phyloP scores from a whole-genome alignment of 2,113 vertebrate species.

The Bos taurus region DNA sequence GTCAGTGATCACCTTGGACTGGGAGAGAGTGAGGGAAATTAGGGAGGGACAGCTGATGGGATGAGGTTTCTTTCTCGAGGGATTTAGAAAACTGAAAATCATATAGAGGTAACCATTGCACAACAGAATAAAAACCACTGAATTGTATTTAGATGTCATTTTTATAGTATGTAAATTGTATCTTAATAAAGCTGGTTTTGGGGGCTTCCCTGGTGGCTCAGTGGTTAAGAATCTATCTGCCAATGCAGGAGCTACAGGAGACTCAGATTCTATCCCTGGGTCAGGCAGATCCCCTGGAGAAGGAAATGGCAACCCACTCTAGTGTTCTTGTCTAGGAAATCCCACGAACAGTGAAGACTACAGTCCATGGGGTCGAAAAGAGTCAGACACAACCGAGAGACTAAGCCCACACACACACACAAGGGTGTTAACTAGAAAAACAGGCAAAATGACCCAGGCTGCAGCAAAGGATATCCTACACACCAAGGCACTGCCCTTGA shows the following conservation, averaged over 20 bases:
- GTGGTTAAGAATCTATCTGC: not conserved
- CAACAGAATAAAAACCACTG: not conserved
- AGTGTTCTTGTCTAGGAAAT: not conserved
- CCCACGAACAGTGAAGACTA: fast-evolving
- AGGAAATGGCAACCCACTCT: not conserved
- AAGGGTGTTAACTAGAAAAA: not conserved
- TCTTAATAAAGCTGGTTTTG: not conserved
- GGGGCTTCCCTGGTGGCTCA: not conserved
- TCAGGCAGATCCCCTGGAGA: not conserved
- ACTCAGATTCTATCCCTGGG: not conserved
- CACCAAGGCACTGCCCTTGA: not conserved
- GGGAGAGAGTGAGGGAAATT: not conserved
- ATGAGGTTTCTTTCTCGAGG: not conserved
- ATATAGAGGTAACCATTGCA: not conserved
- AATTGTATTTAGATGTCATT: not conserved
- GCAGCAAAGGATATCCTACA: not conserved
- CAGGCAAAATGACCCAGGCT: not conserved
- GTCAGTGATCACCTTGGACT: not conserved
- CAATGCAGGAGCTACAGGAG: not conserved
- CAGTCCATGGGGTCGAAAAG: fast-evolving
- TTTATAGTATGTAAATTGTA: not conserved
- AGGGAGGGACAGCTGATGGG: no score
- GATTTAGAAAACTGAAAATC: not conserved
- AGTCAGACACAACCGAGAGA: not conserved
- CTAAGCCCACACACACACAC: not conserved